These are phyloP conservation scores for Oeneis ivallda DNA, from an alignment of 2,888 invertebrate genomes.

Conservation along the genomic window DNA sequence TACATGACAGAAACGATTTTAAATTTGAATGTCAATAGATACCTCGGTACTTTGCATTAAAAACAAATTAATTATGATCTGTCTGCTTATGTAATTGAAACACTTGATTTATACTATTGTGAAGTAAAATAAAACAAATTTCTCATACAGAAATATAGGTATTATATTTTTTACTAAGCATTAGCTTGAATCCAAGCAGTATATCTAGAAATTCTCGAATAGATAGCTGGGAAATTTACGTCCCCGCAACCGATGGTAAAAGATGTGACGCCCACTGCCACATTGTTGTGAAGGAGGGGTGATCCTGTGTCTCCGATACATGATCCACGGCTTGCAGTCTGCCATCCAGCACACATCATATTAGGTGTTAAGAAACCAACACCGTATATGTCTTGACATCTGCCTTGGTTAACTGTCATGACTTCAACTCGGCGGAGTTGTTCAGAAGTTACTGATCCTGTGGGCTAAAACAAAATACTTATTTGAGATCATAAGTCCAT, in stretches of 20 bases:
- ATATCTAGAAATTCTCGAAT: slow-evolving; percentile 7
- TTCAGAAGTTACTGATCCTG: neutral
- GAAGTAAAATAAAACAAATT: slow-evolving; percentile 5
- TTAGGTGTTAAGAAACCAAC: neutral
- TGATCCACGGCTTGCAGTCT: neutral
- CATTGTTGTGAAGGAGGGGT: slow-evolving; percentile 8
- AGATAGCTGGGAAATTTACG: slow-evolving; percentile 1
- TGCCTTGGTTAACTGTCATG: slow-evolving; percentile 23
- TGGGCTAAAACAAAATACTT: neutral
- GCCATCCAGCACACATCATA: slow-evolving; percentile 10
- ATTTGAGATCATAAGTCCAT: neutral
- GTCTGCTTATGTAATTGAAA: no score
- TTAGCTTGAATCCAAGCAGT: neutral
- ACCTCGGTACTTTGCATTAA: no score
- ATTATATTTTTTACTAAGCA: neutral
- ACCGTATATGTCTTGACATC: slow-evolving; percentile 13
- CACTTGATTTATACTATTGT: no score
- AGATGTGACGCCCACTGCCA: slow-evolving; percentile 2
- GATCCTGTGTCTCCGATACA: neutral
- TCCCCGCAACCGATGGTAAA: neutral
- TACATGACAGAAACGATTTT: no score
- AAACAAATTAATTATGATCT: no score
- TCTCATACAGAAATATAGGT: neutral
- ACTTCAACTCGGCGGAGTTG: slow-evolving; percentile 21
- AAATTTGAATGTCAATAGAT: no score